Evolutionary conservation across 2,797 vertebrate genomes (phyloP).

Genomic region (Hypotaenidia okinawae): DNA sequence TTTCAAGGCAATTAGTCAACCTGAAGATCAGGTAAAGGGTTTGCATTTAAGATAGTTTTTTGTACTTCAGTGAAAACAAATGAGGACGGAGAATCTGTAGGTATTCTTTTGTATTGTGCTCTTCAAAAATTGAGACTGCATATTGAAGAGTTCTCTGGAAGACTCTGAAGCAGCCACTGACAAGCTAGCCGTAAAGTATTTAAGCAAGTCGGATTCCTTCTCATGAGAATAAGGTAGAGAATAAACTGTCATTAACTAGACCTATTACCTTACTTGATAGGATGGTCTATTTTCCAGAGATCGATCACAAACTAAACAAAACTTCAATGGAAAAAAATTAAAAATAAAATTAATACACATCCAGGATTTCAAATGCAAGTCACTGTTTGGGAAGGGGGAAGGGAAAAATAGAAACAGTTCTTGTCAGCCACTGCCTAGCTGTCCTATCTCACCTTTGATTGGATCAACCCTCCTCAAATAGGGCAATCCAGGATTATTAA

Average conservation of each 20-base stretch:
- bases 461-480: conserved; percentile 40
- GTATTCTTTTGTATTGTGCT: not conserved
- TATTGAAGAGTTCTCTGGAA: not conserved
- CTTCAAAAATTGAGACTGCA: not conserved
- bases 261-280: not conserved
- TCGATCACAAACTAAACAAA: not conserved
- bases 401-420: not conserved
- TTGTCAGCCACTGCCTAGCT: not conserved
- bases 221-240: not conserved
- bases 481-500: conserved; percentile 62
- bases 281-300: not conserved
- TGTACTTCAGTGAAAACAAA: not conserved
- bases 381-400: not conserved
- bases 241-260: not conserved
- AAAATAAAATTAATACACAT: no score
- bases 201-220: not conserved
- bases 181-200: not conserved
- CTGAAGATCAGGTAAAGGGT: not conserved
- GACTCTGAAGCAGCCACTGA: not conserved
- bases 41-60: not conserved
- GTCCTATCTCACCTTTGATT: conserved; percentile 21
- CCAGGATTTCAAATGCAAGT: not conserved
- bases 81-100: not conserved
- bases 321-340: not conserved
- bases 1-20: not conserved